These are phyloP conservation scores for Vanessa cardui DNA, from an alignment of 2,888 invertebrate species.

Conservation along the genomic window DNA sequence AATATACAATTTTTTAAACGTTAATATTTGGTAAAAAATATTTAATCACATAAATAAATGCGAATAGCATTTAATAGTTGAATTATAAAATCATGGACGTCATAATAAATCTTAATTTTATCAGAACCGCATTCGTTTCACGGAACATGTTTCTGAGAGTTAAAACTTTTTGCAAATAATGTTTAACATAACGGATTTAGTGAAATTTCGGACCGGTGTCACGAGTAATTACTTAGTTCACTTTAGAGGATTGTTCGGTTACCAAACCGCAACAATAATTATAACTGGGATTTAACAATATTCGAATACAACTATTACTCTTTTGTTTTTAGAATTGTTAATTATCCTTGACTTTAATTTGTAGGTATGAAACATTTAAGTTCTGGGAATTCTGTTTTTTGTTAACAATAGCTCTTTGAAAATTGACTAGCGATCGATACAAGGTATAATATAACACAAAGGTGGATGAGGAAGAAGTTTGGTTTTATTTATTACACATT, in stretches of 20 bases:
- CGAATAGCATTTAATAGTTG: too few relatives aligned
- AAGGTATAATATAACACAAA: background rate
- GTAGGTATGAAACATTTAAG: background rate
- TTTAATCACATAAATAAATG: background rate
- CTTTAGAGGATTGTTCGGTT: background rate
- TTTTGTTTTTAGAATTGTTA: background rate
- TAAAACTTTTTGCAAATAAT: conserved; percentile 36
- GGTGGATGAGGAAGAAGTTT: conserved; percentile 11
- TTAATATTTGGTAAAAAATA: too few relatives aligned
- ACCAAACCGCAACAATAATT: conserved; percentile 1
- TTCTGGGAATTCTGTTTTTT: conserved; percentile 8
- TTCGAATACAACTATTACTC: background rate
- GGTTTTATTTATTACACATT: background rate
- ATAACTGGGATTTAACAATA: background rate
- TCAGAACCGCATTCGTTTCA: conserved; percentile 50
- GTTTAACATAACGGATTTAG: conserved; percentile 4
- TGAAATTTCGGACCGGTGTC: background rate
- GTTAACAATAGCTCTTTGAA: conserved; percentile 1
- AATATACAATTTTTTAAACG: background rate
- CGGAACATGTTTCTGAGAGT: conserved; percentile 44
- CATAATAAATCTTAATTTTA: conserved; percentile 52
- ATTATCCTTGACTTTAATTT: conserved; percentile 2
- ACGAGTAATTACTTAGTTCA: conserved; percentile 1
- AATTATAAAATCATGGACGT: conserved; percentile 25
- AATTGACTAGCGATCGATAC: background rate